phyloP scores from a whole-genome alignment of 2,797 vertebrate genomes.

The Oceanodroma leucorhoa region DNA sequence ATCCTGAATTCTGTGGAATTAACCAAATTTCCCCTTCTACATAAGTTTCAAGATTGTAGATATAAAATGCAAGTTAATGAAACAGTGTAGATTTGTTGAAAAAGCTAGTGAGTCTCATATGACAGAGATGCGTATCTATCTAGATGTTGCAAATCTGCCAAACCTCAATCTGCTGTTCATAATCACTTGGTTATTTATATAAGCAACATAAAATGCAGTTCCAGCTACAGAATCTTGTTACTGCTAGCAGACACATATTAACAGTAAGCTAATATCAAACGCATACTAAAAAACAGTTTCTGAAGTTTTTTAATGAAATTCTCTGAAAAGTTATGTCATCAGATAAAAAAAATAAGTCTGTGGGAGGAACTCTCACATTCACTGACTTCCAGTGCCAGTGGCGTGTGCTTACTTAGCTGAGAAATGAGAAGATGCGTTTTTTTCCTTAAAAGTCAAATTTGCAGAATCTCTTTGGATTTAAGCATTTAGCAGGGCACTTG shows the following conservation, averaged over 20 bases:
- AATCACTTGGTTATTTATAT: not conserved
- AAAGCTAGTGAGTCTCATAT: not conserved
- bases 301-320: not conserved
- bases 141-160: not conserved
- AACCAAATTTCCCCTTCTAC: not conserved
- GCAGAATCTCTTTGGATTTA: not conserved
- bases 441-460: not conserved
- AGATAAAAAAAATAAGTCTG: not conserved
- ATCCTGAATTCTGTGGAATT: conserved; percentile 14
- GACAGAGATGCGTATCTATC: not conserved
- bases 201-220: not conserved
- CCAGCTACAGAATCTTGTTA: not conserved
- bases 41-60: not conserved
- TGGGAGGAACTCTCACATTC: not conserved
- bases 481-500: not conserved
- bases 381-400: not conserved
- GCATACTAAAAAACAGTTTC: not conserved
- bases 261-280: not conserved
- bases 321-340: not conserved
- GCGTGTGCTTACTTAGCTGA: not conserved
- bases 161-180: not conserved
- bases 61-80: not conserved
- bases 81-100: not conserved
- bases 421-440: not conserved
- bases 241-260: not conserved